Conservation (phyloP, 2,113 vertebrate species). For the Tricholaema leucomelas region DNA sequence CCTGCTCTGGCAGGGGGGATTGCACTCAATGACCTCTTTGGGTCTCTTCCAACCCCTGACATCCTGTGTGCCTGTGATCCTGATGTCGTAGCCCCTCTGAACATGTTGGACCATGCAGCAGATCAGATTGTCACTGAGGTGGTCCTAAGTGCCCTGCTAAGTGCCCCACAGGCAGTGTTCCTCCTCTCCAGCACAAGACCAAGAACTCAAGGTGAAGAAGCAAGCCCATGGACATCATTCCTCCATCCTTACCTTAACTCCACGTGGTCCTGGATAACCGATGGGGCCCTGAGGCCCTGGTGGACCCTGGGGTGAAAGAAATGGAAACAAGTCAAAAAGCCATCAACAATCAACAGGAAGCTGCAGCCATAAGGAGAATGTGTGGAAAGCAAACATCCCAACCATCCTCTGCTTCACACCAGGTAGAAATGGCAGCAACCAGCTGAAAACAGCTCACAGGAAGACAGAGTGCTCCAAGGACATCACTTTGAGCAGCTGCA, state of each 20-base stretch:
- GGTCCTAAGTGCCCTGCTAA: not conserved
- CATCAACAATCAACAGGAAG: not conserved
- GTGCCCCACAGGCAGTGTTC: not conserved
- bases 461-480: not conserved
- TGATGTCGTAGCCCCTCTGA: fast-evolving
- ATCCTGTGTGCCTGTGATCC: too few species aligned
- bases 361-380: not conserved
- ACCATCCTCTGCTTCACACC: not conserved
- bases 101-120: fast-evolving
- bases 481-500: not conserved
- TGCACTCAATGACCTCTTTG: too few species aligned
- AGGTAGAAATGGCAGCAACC: fast-evolving
- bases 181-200: not conserved
- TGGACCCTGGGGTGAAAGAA: conserved; percentile 81
- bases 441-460: not conserved
- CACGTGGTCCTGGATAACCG: conserved; percentile 92
- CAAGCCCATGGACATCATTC: fast-evolving
- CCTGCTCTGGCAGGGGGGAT: too few species aligned
- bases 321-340: not conserved
- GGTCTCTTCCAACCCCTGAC: too few species aligned
- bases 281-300: conserved; percentile 93
- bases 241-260: conserved; percentile 88
- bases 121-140: not conserved
- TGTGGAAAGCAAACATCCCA: not conserved
- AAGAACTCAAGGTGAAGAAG: not conserved